These are phyloP conservation scores for Larimichthys polyactis DNA, from an alignment of 2,113 vertebrate genomes.

Conservation along the genomic window DNA sequence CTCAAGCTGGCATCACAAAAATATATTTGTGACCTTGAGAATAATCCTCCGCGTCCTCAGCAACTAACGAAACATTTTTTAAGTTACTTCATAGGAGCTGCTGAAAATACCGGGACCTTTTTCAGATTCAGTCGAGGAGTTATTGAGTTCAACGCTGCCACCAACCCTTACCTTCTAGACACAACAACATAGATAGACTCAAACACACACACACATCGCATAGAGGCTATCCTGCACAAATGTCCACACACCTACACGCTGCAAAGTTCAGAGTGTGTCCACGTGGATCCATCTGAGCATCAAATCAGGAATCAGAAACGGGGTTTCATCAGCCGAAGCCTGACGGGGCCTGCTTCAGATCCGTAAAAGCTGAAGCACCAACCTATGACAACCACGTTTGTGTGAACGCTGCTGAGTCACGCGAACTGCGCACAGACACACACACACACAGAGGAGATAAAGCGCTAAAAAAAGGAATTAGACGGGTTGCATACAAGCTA, in stretches of 20 bases:
- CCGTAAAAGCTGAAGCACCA: conserved; percentile 16
- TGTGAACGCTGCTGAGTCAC: conserved; percentile 68
- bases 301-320: conserved; percentile 51
- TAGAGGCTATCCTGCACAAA: conserved; percentile 31
- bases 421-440: conserved; percentile 31
- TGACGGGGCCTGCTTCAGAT: conserved; percentile 35
- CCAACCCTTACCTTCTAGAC: conserved; percentile 33
- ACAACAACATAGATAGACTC: background rate
- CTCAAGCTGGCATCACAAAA: no score
- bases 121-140: conserved; percentile 9
- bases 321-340: conserved; percentile 37
- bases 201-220: background rate
- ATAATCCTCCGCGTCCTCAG: background rate
- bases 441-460: conserved; percentile 17
- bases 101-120: background rate
- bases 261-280: conserved; percentile 14
- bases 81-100: background rate
- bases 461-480: conserved; percentile 23
- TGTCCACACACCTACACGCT: conserved; percentile 21
- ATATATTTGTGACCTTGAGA: background rate
- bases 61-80: background rate
- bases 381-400: conserved; percentile 54
- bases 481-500: conserved; percentile 21
- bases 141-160: conserved; percentile 17
- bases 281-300: conserved; percentile 47